Evolutionary conservation across 2,888 invertebrate genomes (phyloP).

Genomic region (Coenonympha arcania): DNA sequence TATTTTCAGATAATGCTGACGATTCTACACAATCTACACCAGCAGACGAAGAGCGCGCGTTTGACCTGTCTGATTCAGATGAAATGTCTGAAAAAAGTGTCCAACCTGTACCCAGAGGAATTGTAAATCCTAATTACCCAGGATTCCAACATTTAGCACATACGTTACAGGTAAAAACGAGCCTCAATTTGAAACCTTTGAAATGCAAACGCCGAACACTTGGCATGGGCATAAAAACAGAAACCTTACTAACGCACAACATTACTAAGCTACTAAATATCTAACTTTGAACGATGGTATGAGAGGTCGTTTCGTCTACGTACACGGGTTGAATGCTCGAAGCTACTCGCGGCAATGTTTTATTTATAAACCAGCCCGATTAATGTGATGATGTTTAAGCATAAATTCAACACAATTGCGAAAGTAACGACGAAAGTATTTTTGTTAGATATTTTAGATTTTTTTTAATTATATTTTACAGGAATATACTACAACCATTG

Average conservation of each 20-base stretch:
- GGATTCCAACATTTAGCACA: constrained; percentile 88
- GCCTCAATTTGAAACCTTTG: constrained; percentile 36
- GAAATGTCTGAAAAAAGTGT: constrained; percentile 64
- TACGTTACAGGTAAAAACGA: constrained; percentile 71
- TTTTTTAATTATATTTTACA: constrained; percentile 27
- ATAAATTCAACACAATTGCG: neutral
- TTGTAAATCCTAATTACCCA: constrained; percentile 88
- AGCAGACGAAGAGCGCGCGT: constrained; percentile 69
- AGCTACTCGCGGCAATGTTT: neutral
- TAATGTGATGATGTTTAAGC: neutral
- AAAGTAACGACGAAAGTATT: constrained; percentile 26
- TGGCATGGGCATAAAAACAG: constrained; percentile 24
- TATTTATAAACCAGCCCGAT: neutral
- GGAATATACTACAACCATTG: constrained; percentile 68
- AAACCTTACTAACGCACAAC: constrained; percentile 44
- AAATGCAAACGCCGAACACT: constrained; percentile 36
- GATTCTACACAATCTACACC: constrained; percentile 49
- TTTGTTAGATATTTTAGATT: neutral
- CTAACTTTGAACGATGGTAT: neutral
- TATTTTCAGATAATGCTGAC: constrained; percentile 23
- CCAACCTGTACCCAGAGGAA: constrained; percentile 76
- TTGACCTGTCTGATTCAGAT: constrained; percentile 74
- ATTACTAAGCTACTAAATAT: constrained; percentile 14
- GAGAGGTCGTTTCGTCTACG: neutral
- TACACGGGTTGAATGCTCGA: neutral